Conservation (phyloP, 1,140 invertebrate species). For the Drosophila subobscura region DNA sequence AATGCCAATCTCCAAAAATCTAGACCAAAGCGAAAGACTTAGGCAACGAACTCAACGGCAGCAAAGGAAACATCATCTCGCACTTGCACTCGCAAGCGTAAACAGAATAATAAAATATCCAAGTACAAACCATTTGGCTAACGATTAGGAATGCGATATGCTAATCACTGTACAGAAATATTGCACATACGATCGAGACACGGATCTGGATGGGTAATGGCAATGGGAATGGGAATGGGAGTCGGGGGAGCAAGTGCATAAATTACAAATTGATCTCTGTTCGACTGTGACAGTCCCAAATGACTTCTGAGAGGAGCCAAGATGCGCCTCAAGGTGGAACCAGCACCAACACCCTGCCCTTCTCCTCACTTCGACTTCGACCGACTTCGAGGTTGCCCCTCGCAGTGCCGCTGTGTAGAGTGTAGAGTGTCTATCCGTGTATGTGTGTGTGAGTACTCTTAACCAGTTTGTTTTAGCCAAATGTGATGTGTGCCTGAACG, state of each 20-base stretch:
- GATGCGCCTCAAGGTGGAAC: no score
- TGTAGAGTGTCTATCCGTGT: slow-evolving; percentile 2
- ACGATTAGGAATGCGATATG: slow-evolving; percentile 39
- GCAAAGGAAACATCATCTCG: slow-evolving; percentile 18
- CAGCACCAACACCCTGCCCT: no score
- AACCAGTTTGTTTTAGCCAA: slow-evolving; percentile 67
- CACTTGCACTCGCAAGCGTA: slow-evolving; percentile 14
- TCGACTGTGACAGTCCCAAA: no score
- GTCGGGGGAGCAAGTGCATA: slow-evolving; percentile 40
- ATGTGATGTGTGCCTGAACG: slow-evolving; percentile 2
- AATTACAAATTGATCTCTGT: slow-evolving; percentile 50
- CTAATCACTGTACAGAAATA: slow-evolving; percentile 34
- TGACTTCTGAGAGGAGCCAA: no score
- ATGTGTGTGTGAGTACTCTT: slow-evolving; percentile 42
- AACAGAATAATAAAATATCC: slow-evolving; percentile 45
- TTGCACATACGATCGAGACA: not conserved
- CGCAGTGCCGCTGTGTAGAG: not conserved
- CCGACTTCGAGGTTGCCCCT: slow-evolving; percentile 62
- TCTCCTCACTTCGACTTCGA: slow-evolving; percentile 30
- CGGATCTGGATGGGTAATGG: not conserved
- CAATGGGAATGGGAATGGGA: slow-evolving; percentile 17
- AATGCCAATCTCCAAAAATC: slow-evolving; percentile 22
- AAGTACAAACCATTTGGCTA: slow-evolving; percentile 49
- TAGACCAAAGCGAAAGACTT: slow-evolving; percentile 53
- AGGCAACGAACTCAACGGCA: slow-evolving; percentile 57